Evolutionary conservation across 2,888 invertebrate genomes (phyloP), one percentile per base, ranked within the genome.

Genomic region (Clistopyga incitator): DNA sequence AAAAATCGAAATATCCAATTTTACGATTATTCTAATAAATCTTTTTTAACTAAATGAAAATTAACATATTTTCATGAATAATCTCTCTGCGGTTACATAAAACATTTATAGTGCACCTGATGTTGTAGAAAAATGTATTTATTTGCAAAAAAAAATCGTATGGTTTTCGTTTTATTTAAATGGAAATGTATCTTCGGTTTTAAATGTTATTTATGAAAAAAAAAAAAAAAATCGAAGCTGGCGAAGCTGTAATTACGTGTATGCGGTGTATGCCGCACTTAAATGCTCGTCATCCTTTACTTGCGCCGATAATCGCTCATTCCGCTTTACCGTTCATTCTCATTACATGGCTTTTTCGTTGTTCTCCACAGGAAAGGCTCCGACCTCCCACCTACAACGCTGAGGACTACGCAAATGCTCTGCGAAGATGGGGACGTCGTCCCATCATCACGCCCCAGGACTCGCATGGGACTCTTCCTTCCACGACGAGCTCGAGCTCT

Each of bases 361-460:
- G 25, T 50, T 10, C 38, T 68, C 25, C 79, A 56, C 92, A 97
- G 96, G 97, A 97, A 91, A 97, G 97, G 88, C 96, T 97, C 90
- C 95, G 97, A 59, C 97, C 98, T 42, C 98, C 98, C 0, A 96
- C 98, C 20, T 98, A 98, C 94, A 98, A 98, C 92, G 97, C 98
- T 0, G 98, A 98, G 92, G 98, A 98, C 93, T 98, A 98, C 92
- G 96, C 96, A 3, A 94, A 95, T 3, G 96, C 97, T 0, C 93
- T 98, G 84, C 96, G 96, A 91, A 97, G 97, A 95, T 97, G 97
- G 95, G 97, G 97, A 82, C 95, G 95, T 90, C 95, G 96, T 88
- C 94, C 95, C 2, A 91, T 94, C 23, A 94, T 94, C 6, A 92
- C 93, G 25, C 80, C 88, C n/a, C 92, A 91, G 71, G 92, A 92